Evolutionary conservation across 2,888 invertebrate genomes (phyloP), one percentile per base, ranked within the genome.

Genomic region (Timandra comae): DNA sequence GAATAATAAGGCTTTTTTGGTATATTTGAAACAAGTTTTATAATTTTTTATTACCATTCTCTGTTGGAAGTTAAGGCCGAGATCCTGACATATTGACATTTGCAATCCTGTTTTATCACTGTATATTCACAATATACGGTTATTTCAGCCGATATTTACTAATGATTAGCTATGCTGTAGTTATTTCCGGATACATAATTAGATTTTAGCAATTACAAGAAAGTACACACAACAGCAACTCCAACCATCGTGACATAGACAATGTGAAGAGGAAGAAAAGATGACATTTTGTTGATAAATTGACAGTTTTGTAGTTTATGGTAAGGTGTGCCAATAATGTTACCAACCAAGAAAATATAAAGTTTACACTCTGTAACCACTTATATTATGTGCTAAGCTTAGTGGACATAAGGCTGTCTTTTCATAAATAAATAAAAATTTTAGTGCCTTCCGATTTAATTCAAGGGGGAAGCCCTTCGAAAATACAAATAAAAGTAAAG

Each of bases 31-130:
- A n/a, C n/a, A n/a, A n/a, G n/a, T n/a, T n/a, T n/a, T n/a, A n/a
- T n/a, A n/a, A n/a, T n/a, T n/a, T n/a, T 63, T 61, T 57, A 63
- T 77, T 61, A 84, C 85, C 85, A 85, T 85, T 85, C 85, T 85
- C 78, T 85, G 84, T 76, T 85, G 85, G 82, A 85, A 85, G 72
- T 84, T 85, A 85, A 84, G 82, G 79, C 85, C 84, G 75, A 85
- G 81, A 80, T 85, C 85, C 82, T 84, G 85, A 82, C 85, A 85
- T 85, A 85, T 85, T 85, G 85, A 85, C 85, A 85, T 85, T 85
- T 84, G 85, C 82, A 82, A 81, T 78, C 75, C 70, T 74, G 78
- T 81, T 76, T 60, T 68, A 58, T 55, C 56, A 55, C 69, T 74
- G 70, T 68, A 59, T 52, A 52, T 49, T 57, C 57, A 59, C 56